Percentiles rank a stretch among this genome's conserved stretches.
These are phyloP conservation scores for Brienomyrus longianalis DNA, from an alignment of 2,113 vertebrate species.

Conservation along the genomic window DNA sequence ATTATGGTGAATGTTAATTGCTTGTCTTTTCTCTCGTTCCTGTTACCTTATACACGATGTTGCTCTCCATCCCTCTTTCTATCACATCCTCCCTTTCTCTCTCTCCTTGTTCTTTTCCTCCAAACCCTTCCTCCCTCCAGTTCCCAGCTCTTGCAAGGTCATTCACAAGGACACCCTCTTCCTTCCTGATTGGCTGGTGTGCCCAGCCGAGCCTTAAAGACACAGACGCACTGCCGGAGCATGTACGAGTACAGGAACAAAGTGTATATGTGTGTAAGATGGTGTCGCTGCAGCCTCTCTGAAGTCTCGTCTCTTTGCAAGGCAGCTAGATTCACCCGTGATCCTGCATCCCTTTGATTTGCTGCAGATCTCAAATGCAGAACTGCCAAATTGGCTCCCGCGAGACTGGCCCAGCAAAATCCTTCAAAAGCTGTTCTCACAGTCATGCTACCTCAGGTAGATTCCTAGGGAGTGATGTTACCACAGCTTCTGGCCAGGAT, in stretches of 20 bases:
- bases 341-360: neutral
- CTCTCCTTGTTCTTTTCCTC: neutral
- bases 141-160: slow-evolving; percentile 21
- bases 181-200: slow-evolving; percentile 11
- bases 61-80: neutral
- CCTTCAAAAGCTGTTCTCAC: neutral
- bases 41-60: neutral
- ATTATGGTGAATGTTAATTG: too few species aligned
- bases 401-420: neutral
- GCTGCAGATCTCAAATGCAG: neutral
- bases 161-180: slow-evolving; percentile 22
- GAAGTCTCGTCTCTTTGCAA: neutral
- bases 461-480: neutral
- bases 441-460: neutral
- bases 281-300: neutral
- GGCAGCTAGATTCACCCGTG: neutral
- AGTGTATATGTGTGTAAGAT: neutral
- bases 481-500: neutral
- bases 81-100: neutral
- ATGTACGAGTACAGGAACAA: neutral
- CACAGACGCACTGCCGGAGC: neutral
- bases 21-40: neutral
- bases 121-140: neutral
- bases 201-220: slow-evolving; percentile 13
- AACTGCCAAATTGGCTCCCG: neutral